phyloP scores from a whole-genome alignment of 2,113 vertebrate genomes.

The Macrotus californicus region DNA sequence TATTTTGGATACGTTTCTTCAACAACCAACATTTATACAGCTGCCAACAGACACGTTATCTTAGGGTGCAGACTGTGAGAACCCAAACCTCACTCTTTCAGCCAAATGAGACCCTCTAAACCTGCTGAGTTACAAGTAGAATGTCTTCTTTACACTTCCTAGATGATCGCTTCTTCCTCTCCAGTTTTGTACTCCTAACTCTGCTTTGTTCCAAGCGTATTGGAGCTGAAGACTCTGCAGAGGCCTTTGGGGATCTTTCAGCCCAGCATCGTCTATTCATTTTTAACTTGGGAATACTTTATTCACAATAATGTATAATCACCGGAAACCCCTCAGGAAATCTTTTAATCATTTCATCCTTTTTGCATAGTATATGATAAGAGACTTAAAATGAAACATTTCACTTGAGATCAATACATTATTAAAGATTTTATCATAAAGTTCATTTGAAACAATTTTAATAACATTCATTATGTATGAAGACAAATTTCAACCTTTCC shows the following conservation, averaged over 20 bases:
- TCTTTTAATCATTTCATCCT: conserved; percentile 47
- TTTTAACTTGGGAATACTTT: conserved; percentile 19
- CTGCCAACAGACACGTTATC: conserved; percentile 15
- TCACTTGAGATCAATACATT: conserved; percentile 61
- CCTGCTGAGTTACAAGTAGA: not conserved
- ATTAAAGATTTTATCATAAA: conserved; percentile 63
- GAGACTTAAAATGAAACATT: conserved; percentile 56
- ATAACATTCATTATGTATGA: conserved; percentile 54
- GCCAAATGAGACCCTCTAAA: not conserved
- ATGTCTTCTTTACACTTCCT: not conserved
- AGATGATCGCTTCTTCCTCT: not conserved
- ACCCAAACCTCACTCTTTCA: not conserved
- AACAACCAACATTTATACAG: not conserved
- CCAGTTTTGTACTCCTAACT: not conserved
- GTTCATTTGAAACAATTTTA: conserved; percentile 54
- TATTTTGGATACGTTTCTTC: conserved; percentile 21
- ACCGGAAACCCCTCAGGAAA: conserved; percentile 22
- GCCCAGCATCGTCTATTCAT: not conserved
- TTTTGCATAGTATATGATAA: conserved; percentile 18
- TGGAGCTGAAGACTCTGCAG: not conserved
- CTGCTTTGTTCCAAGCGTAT: not conserved
- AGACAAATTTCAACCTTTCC: conserved; percentile 41
- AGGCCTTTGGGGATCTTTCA: not conserved
- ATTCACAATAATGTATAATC: not conserved
- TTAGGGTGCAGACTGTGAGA: not conserved